phyloP scores from a whole-genome alignment of 1,140 invertebrate species.

The Zaprionus kolodkinae region DNA sequence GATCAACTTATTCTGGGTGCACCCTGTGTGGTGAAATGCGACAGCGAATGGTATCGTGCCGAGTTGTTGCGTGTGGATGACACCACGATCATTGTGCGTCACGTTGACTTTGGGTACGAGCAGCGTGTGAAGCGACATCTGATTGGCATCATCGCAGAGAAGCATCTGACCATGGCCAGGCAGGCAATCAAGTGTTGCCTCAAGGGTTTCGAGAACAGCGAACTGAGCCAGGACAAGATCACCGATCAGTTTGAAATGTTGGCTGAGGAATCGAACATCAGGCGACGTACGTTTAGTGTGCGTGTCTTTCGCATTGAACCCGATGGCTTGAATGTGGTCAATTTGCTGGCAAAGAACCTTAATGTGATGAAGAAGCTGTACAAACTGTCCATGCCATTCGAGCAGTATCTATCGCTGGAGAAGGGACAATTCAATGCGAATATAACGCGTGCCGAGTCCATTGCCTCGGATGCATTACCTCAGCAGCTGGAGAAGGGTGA shows the following conservation, averaged over 20 bases:
- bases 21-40: conserved; percentile 90
- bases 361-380: conserved; percentile 82
- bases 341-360: conserved; percentile 69
- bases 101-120: conserved; percentile 93
- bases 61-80: conserved; percentile 85
- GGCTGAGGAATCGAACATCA: conserved; percentile 77
- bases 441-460: conserved; percentile 49
- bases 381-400: conserved; percentile 80
- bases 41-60: conserved; percentile 91
- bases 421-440: conserved; percentile 76
- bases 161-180: conserved; percentile 87
- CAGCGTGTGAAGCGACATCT: conserved; percentile 86
- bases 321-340: conserved; percentile 84
- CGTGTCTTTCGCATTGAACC: conserved; percentile 85
- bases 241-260: conserved; percentile 83
- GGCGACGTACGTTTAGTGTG: conserved; percentile 85
- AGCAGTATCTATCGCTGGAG: conserved; percentile 76
- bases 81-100: conserved; percentile 72
- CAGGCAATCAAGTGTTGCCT: conserved; percentile 90
- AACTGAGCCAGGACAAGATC: conserved; percentile 68
- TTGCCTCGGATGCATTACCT: conserved; percentile 37
- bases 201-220: conserved; percentile 83
- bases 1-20: conserved; percentile 86
- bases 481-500: conserved; percentile 56
- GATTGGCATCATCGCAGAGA: conserved; percentile 87